Conservation (phyloP, 2,113 vertebrate species). For the Petaurus breviceps region DNA sequence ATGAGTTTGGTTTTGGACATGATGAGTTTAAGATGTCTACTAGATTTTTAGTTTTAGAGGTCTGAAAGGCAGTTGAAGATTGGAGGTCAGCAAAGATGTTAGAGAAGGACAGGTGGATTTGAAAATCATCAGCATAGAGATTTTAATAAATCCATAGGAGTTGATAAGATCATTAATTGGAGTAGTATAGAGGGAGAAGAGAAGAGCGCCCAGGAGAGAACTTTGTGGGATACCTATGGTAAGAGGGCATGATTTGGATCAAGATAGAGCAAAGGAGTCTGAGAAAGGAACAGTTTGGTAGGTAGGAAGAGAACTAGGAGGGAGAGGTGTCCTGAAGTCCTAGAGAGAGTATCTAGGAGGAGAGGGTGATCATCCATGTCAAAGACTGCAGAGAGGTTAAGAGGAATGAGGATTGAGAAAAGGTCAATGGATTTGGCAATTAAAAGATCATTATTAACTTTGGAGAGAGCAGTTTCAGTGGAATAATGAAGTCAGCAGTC, state of each 20-base stretch:
- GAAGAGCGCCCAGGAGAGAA: background rate
- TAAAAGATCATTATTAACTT: too few species aligned
- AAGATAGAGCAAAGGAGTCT: background rate
- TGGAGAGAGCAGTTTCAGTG: too few species aligned
- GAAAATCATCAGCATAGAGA: background rate
- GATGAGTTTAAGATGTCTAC: background rate
- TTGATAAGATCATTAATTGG: background rate
- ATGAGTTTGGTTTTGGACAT: background rate
- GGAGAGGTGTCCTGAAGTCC: background rate
- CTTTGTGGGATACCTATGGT: background rate
- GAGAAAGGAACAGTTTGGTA: background rate
- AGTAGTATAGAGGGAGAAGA: background rate
- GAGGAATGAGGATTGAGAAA: too few species aligned
- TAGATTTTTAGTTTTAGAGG: background rate
- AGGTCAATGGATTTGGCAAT: too few species aligned
- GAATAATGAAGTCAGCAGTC: too few species aligned
- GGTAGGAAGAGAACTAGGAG: background rate
- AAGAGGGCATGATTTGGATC: background rate
- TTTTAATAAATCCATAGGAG: background rate
- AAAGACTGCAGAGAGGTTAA: too few species aligned
- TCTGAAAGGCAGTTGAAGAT: background rate
- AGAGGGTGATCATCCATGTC: too few species aligned
- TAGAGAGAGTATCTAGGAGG: background rate
- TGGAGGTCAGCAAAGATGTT: background rate
- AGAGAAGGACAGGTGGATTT: background rate